phyloP scores from a whole-genome alignment of 1,140 invertebrate species.

The Trinorchestia longiramus region DNA sequence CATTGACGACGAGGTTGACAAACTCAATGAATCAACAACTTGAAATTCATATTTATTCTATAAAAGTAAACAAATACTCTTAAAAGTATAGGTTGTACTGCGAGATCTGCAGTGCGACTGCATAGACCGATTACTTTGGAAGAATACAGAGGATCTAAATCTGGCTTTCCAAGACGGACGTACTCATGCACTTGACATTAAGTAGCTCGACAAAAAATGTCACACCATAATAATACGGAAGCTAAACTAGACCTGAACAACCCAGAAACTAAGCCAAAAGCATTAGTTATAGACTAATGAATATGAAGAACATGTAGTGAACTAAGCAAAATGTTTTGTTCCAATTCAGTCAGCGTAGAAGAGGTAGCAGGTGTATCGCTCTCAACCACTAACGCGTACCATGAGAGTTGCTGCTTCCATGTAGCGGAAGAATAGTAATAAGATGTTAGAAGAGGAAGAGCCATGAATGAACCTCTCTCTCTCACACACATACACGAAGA shows the following conservation, averaged over 20 bases:
- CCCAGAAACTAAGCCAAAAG: not conserved
- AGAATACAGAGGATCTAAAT: not conserved
- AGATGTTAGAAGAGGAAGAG: no score
- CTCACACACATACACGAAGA: no score
- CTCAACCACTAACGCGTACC: no score
- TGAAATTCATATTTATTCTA: constrained; percentile 26
- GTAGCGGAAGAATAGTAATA: no score
- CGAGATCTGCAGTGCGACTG: not conserved
- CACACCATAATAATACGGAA: not conserved
- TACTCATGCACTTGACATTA: no score
- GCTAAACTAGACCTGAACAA: not conserved
- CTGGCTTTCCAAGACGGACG: no score
- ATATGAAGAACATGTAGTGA: not conserved
- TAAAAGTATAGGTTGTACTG: not conserved
- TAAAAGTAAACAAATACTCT: constrained; percentile 44
- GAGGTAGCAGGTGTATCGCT: no score
- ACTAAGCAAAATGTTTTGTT: not conserved
- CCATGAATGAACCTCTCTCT: no score
- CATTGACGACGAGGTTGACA: not conserved
- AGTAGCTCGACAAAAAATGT: not conserved
- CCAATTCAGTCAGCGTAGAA: no score
- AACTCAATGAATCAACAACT: not conserved
- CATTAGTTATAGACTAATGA: not conserved
- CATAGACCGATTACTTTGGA: not conserved
- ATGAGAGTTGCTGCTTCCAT: no score